Percentiles rank a stretch among this genome's conserved stretches.
phyloP scores from a whole-genome alignment of 1,140 invertebrate species.

The Heterodera schachtii region DNA sequence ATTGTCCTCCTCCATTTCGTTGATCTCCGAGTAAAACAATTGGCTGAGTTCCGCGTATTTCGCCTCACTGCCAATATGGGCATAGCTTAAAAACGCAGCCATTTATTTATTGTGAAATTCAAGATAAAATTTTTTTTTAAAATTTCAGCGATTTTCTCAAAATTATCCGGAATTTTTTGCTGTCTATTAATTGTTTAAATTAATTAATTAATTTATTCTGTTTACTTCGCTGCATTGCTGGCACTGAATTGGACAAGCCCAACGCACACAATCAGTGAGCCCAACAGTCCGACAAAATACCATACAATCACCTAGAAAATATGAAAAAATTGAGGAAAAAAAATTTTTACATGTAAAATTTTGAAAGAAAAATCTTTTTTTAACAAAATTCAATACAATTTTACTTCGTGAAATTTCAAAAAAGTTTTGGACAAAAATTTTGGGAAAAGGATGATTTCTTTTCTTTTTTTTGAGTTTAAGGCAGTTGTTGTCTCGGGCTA shows the following conservation, averaged over 20 bases:
- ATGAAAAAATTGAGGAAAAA: not conserved
- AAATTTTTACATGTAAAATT: too few species aligned
- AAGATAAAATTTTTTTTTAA: too few species aligned
- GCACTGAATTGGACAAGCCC: slow-evolving; percentile 82
- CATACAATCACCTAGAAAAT: slow-evolving; percentile 35
- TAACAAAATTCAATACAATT: too few species aligned
- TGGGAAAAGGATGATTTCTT: too few species aligned
- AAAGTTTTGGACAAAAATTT: too few species aligned
- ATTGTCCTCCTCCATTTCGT: not conserved
- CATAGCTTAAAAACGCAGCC: slow-evolving; percentile 26
- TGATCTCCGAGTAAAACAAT: slow-evolving; percentile 36
- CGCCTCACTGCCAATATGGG: slow-evolving; percentile 39
- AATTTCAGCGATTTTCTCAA: too few species aligned
- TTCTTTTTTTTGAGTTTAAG: too few species aligned
- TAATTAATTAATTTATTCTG: slow-evolving; percentile 68
- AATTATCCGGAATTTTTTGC: too few species aligned
- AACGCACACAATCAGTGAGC: slow-evolving; percentile 47
- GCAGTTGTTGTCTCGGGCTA: too few species aligned
- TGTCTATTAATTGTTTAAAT: slow-evolving; percentile 63
- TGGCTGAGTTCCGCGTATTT: slow-evolving; percentile 44
- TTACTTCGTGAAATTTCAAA: too few species aligned
- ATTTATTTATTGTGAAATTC: too few species aligned
- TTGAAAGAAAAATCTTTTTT: not conserved
- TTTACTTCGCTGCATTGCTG: slow-evolving; percentile 77
- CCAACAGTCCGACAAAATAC: slow-evolving; percentile 57